phyloP scores from a whole-genome alignment of 2,113 vertebrate species.

The Herpetotheres cachinnans region DNA sequence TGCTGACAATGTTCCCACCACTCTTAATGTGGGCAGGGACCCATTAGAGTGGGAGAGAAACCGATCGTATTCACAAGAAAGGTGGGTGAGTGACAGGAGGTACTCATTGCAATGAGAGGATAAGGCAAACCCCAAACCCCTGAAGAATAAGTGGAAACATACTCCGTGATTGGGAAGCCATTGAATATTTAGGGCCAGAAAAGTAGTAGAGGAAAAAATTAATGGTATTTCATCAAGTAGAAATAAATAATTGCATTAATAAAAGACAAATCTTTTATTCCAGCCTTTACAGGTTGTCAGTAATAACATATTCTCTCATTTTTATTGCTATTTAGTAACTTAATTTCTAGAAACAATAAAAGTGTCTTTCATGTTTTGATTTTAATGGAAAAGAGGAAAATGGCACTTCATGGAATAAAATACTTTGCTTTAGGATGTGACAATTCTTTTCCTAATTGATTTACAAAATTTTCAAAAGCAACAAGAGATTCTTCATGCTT shows the following conservation, averaged over 20 bases:
- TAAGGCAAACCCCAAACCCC: not conserved
- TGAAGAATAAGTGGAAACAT: not conserved
- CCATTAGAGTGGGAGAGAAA: not conserved
- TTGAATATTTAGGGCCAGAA: not conserved
- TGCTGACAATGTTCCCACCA: not conserved
- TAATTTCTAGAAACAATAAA: not conserved
- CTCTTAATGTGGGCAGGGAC: not conserved
- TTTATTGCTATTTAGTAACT: not conserved
- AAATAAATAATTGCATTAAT: not conserved
- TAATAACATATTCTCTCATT: not conserved
- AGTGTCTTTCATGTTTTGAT: not conserved
- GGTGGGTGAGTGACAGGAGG: not conserved
- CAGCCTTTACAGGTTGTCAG: slow-evolving; percentile 28
- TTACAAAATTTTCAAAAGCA: not conserved
- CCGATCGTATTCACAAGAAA: not conserved
- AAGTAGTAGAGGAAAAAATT: not conserved
- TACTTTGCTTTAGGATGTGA: not conserved
- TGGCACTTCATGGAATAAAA: not conserved
- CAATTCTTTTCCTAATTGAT: not conserved
- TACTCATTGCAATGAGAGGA: not conserved
- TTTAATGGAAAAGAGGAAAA: not conserved
- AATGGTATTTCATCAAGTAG: not conserved
- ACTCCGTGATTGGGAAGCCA: not conserved
- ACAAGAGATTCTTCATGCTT: not conserved
- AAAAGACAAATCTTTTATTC: slow-evolving; percentile 28